Conservation (phyloP, 2,113 vertebrate genomes). For the Axis porcinus region DNA sequence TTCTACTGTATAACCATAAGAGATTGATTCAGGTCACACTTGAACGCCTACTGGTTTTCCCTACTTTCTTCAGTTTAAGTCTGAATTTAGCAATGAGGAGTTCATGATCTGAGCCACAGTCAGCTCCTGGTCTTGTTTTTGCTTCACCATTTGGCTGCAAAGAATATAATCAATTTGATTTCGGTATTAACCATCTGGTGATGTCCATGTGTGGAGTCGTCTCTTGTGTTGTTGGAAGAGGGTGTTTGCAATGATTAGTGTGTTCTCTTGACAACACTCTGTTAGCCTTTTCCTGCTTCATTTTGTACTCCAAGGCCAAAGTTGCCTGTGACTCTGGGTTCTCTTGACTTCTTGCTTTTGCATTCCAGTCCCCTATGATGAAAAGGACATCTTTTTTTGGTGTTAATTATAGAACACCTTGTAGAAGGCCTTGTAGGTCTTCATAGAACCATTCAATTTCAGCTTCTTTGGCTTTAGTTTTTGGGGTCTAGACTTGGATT, state of each 20-base stretch:
- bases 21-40: neutral
- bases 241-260: neutral
- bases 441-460: neutral
- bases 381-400: neutral
- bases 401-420: neutral
- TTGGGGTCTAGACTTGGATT: neutral
- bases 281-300: neutral
- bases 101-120: neutral
- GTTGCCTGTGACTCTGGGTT: neutral
- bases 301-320: neutral
- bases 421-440: neutral
- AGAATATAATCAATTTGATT: neutral
- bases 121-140: neutral
- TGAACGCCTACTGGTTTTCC: neutral
- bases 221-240: neutral
- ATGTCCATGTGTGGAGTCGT: neutral
- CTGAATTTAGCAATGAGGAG: neutral
- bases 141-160: neutral
- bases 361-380: neutral
- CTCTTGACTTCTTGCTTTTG: neutral
- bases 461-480: neutral
- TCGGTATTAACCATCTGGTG: neutral
- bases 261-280: neutral
- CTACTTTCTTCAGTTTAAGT: neutral
- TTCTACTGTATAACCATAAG: neutral